Conservation (phyloP, 2,888 invertebrate species). For the Nudaria mundana region DNA sequence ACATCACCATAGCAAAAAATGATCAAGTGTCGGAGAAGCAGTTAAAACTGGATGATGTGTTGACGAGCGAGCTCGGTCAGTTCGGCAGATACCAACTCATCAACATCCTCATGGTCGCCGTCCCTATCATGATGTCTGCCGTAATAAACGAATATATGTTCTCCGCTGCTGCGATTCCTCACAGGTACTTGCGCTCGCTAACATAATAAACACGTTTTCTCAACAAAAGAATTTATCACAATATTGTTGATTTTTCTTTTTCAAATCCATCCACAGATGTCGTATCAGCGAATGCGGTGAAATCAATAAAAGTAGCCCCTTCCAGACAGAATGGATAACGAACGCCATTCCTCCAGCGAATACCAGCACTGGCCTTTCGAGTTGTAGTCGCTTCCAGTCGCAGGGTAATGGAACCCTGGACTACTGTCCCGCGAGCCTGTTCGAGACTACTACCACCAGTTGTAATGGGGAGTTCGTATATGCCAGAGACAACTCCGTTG, state of each 20-base stretch:
- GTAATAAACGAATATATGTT: constrained; percentile 86
- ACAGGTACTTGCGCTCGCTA: too few relatives aligned
- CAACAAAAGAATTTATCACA: too few relatives aligned
- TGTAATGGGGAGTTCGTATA: constrained; percentile 56
- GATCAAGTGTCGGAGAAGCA: constrained; percentile 22
- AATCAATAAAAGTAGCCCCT: constrained; percentile 42
- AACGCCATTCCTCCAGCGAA: constrained; percentile 59
- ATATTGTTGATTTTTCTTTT: too few relatives aligned
- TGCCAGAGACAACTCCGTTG: constrained; percentile 57
- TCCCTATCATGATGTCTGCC: constrained; percentile 84
- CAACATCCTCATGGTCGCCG: constrained; percentile 80
- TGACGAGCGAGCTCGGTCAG: constrained; percentile 80
- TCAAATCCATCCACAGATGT: too few relatives aligned
- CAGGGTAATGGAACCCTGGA: constrained; percentile 42
- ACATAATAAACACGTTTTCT: too few relatives aligned
- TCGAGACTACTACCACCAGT: constrained; percentile 27
- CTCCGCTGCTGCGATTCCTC: constrained; percentile 84
- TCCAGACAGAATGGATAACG: constrained; percentile 65
- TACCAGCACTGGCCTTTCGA: constrained; percentile 48
- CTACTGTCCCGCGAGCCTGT: constrained; percentile 49
- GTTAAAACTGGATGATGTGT: constrained; percentile 72
- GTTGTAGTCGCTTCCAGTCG: constrained; percentile 64
- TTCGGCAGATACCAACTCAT: constrained; percentile 84
- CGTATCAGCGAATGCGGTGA: constrained; percentile 76
- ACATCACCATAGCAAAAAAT: neutral